Evolutionary conservation across 2,113 vertebrate species (phyloP).

Genomic region (Scolopax mira): DNA sequence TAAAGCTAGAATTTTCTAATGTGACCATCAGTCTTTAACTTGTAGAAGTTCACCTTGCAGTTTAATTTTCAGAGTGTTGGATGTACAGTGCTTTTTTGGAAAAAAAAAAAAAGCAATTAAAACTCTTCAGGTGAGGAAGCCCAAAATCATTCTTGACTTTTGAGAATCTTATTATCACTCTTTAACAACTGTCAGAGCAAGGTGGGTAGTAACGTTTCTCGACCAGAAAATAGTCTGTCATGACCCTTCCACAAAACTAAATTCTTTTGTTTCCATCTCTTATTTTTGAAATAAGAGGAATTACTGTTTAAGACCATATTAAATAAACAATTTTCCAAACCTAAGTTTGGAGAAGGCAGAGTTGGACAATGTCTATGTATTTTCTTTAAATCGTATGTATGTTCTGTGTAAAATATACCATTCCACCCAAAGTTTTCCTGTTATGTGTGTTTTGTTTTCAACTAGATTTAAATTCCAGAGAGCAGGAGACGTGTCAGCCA

Average conservation of each 20-base stretch:
- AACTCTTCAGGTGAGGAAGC: background rate
- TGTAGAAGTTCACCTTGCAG: background rate
- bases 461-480: conserved; percentile 86
- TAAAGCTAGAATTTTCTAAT: background rate
- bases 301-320: background rate
- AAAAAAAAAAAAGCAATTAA: background rate
- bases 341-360: background rate
- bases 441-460: background rate
- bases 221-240: background rate
- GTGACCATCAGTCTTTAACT: background rate
- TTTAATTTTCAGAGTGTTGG: background rate
- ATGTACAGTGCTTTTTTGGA: background rate
- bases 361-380: background rate
- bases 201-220: background rate
- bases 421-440: background rate
- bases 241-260: background rate
- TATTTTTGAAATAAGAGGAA: background rate
- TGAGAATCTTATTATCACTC: background rate
- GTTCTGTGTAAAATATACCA: rapidly evolving
- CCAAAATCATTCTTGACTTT: background rate
- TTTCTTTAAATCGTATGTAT: background rate
- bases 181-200: background rate
- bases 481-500: conserved; percentile 94
- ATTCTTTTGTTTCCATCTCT: background rate
- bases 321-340: background rate